Percentiles rank a stretch among this genome's conserved stretches.
Evolutionary conservation across 2,888 invertebrate species (phyloP).

Genomic region (Globia sparganii): DNA sequence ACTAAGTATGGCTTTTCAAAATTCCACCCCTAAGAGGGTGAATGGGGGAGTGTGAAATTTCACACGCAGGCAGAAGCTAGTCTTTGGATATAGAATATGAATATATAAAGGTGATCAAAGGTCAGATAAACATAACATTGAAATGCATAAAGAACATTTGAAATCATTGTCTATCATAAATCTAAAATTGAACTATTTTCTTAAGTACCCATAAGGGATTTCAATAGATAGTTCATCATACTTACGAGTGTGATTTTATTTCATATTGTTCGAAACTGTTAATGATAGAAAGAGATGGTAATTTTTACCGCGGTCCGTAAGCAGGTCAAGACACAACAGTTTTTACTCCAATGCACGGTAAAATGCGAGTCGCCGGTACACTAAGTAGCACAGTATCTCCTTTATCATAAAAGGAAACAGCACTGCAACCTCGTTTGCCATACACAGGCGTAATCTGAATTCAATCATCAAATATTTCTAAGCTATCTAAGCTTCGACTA

Average conservation of each 20-base stretch:
- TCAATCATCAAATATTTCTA: slow-evolving; percentile 9
- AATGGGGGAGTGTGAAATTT: too few relatives aligned
- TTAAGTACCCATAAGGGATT: background rate
- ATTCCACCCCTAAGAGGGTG: too few relatives aligned
- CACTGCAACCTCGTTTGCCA: slow-evolving; percentile 39
- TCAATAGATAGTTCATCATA: slow-evolving; percentile 6
- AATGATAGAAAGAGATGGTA: slow-evolving; percentile 3
- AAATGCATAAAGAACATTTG: background rate
- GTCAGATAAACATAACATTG: background rate
- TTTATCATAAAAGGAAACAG: slow-evolving; percentile 48
- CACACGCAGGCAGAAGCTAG: too few relatives aligned
- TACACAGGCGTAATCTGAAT: slow-evolving; percentile 12
- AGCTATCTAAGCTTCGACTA: slow-evolving; percentile 17
- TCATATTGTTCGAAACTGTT: slow-evolving; percentile 15
- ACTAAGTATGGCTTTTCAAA: too few relatives aligned
- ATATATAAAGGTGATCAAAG: background rate
- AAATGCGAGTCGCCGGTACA: slow-evolving; percentile 32
- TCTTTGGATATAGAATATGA: background rate
- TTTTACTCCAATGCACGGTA: slow-evolving; percentile 47
- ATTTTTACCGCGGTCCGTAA: slow-evolving; percentile 44
- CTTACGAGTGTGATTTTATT: slow-evolving; percentile 7
- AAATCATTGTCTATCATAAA: background rate
- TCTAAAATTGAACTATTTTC: background rate
- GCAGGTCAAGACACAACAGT: slow-evolving; percentile 44
- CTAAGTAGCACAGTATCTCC: slow-evolving; percentile 39